Evolutionary conservation across 1,140 invertebrate genomes (phyloP).

Genomic region (Trinorchestia longiramus): DNA sequence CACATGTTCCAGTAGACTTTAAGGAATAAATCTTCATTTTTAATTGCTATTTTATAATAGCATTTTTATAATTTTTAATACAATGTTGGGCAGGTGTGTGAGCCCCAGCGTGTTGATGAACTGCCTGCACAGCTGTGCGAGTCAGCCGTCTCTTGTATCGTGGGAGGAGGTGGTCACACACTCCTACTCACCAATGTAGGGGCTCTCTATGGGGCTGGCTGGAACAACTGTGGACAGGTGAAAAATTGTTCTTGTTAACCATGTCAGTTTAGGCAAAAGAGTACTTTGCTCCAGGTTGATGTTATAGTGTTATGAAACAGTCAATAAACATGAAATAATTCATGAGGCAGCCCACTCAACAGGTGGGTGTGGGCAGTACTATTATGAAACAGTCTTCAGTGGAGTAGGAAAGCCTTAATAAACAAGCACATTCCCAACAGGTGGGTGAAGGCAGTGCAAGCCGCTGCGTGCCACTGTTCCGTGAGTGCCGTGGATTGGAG

Average conservation of each 20-base stretch:
- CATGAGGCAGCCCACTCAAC: too few species aligned
- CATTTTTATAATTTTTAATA: too few species aligned
- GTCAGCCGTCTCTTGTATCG: slow-evolving; percentile 13
- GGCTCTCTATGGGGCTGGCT: slow-evolving; percentile 42
- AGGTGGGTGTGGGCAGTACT: too few species aligned
- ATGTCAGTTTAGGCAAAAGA: too few species aligned
- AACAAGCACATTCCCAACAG: not conserved
- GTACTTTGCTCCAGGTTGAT: too few species aligned
- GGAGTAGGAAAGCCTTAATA: not conserved
- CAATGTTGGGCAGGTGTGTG: slow-evolving; percentile 1
- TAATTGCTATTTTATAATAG: too few species aligned
- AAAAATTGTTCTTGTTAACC: not conserved
- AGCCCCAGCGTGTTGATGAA: slow-evolving; percentile 20
- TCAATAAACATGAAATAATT: too few species aligned
- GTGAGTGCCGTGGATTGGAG: slow-evolving; percentile 72
- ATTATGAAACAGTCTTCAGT: too few species aligned
- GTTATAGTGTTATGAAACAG: too few species aligned
- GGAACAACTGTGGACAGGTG: slow-evolving; percentile 47
- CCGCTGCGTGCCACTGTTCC: slow-evolving; percentile 69
- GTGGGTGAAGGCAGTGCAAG: slow-evolving; percentile 66
- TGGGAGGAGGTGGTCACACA: slow-evolving; percentile 38
- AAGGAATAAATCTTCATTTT: too few species aligned
- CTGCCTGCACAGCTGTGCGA: slow-evolving; percentile 40
- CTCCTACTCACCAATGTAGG: slow-evolving; percentile 15
- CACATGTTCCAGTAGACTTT: too few species aligned